Percentiles rank a stretch among this genome's conserved stretches.
phyloP scores from a whole-genome alignment of 2,797 vertebrate genomes.

The Anguilla anguilla region DNA sequence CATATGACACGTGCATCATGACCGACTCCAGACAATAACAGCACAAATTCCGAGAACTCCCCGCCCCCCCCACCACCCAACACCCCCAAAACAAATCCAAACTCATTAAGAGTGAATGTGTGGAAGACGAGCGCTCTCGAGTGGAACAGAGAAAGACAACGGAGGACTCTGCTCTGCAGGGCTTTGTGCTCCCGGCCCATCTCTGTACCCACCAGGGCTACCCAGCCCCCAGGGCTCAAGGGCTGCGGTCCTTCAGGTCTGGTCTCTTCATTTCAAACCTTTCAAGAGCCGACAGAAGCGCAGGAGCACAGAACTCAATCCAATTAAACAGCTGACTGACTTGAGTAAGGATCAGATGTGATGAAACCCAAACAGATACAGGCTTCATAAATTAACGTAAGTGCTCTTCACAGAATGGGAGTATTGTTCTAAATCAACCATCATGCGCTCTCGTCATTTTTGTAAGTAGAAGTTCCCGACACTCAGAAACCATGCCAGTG shows the following conservation, averaged over 20 bases:
- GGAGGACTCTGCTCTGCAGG: neutral
- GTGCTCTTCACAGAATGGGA: neutral
- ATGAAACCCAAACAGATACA: neutral
- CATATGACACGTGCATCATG: neutral
- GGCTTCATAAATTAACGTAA: neutral
- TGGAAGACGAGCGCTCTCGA: neutral
- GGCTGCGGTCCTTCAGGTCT: neutral
- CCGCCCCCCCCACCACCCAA: no score
- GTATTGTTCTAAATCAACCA: neutral
- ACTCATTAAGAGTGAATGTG: slow-evolving; percentile 22
- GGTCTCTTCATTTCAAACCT: neutral
- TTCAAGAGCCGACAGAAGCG: neutral
- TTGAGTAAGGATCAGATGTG: neutral
- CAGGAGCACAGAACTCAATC: neutral
- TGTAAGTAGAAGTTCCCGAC: neutral
- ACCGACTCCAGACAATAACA: neutral
- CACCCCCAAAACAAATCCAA: neutral
- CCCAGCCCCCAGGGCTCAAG: neutral
- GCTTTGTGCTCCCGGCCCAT: neutral
- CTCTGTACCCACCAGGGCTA: neutral
- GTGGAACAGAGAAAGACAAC: neutral
- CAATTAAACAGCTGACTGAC: neutral
- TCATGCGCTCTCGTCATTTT: neutral
- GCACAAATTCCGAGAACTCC: neutral
- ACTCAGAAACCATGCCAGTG: neutral